Evolutionary conservation across 1,140 invertebrate species (phyloP), one percentile per base, ranked within the genome.

Genomic region (Aporrectodea caliginosa): DNA sequence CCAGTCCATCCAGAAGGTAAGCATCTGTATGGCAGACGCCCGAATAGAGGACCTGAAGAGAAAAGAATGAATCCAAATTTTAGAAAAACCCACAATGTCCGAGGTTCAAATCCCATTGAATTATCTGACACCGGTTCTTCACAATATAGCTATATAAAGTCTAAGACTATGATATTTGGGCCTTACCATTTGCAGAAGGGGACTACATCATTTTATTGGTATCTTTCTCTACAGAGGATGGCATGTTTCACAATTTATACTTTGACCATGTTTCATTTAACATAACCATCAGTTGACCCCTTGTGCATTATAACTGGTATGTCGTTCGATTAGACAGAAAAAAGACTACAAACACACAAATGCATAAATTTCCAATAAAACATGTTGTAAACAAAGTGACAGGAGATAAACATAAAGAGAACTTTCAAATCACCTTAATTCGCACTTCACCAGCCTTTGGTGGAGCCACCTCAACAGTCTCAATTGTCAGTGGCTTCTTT

Each of bases 11-110:
- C 27, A 98, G 88, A 27, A 97, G 98, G 85, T 98, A 98, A 1
- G 94, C 92, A 90, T 99, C 98, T 0, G 98, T 99, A 85, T 99
- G 98, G 86, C 98, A 99, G n/a, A 99, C 92, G 70, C 95, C 97
- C 78, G 94, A 94, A 32, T 93, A 91, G 2, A 92, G 84, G 74
- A 98, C 91, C 89, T 95, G 92, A 16, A 96, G 30, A 31, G 71
- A 73, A 73, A 14, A 31, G 14, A 30, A 73, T 16, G 30, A 16
- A 73, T 73, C 14, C 71, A 14, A 22, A 16, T 16, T 22, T 73
- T 14, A 73, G 16, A 73, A 73, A 73, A 31, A 22, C 71, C 71
- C 12, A 16, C 30, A 73, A 73, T 14, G 30, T 22, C 14, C 58
- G 58, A 16, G 58, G 75, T 68, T 27, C 2, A 79, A 2, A n/a